Conservation (phyloP, 2,797 vertebrate species). For the Peromyscus nudipes region DNA sequence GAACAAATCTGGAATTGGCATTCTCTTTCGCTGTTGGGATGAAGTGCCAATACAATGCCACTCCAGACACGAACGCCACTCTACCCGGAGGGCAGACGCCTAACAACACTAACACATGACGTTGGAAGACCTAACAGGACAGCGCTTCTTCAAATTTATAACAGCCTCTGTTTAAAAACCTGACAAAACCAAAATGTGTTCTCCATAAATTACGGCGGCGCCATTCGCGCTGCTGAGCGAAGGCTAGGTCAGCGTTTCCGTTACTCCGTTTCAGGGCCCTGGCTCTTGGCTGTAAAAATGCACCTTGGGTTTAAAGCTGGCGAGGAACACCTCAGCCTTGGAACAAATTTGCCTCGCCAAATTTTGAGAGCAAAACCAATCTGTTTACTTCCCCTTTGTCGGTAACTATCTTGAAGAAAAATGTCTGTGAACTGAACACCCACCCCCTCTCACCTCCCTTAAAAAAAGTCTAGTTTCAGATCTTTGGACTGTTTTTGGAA, state of each 20-base stretch:
- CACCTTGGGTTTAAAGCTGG: conserved; percentile 84
- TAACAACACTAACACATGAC: conserved; percentile 81
- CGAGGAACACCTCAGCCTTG: conserved; percentile 81
- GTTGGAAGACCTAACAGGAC: conserved; percentile 86
- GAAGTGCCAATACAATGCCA: conserved; percentile 13
- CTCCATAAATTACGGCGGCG: conserved; percentile 89
- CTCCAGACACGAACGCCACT: conserved; percentile 4
- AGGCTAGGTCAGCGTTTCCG: conserved; percentile 89
- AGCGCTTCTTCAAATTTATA: conserved; percentile 89
- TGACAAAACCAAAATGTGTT: conserved; percentile 90
- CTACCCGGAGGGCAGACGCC: conserved; percentile 20
- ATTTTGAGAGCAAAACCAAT: conserved; percentile 85
- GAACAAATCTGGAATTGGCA: conserved; percentile 30
- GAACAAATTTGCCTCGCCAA: conserved; percentile 78
- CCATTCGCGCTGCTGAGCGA: conserved; percentile 84
- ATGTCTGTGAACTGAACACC: conserved; percentile 60
- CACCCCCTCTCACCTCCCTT: too few relatives aligned
- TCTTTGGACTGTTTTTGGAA: conserved; percentile 53
- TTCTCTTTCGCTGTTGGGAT: conserved; percentile 31
- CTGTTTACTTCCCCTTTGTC: conserved; percentile 56
- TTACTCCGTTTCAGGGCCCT: conserved; percentile 86
- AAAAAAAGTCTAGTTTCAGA: conserved; percentile 46
- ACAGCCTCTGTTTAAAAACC: conserved; percentile 90
- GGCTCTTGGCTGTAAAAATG: conserved; percentile 87
- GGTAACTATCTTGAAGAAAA: conserved; percentile 51